Conservation (phyloP, 30 jellyfish, hydroid and myxozoan species). For the Chrysaora quinquecirrha region DNA sequence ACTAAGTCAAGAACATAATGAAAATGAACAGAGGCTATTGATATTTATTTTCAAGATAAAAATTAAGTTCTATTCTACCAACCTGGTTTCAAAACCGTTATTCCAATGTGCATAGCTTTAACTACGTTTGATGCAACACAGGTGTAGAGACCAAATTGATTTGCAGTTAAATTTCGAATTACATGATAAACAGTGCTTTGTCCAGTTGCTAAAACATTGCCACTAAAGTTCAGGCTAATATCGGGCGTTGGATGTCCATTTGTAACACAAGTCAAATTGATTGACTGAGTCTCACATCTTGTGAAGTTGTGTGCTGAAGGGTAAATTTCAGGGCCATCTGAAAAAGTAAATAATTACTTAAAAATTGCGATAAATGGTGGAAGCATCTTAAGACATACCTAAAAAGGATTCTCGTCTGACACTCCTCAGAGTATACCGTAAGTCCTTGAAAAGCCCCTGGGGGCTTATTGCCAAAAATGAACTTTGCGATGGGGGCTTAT, state of each 20-base stretch:
- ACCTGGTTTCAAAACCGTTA: background rate
- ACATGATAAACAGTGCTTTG: background rate
- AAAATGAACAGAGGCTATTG: background rate
- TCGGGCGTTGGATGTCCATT: background rate
- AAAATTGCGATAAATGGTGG: too few relatives aligned
- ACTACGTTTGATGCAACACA: background rate
- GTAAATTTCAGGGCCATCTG: conserved; percentile 13
- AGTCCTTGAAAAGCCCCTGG: too few relatives aligned
- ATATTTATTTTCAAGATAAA: background rate
- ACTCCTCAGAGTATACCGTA: too few relatives aligned
- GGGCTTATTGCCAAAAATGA: too few relatives aligned
- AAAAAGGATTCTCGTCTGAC: too few relatives aligned
- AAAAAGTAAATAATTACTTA: too few relatives aligned
- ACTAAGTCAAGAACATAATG: background rate
- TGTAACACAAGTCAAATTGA: background rate
- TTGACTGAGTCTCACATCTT: background rate
- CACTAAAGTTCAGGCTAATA: background rate
- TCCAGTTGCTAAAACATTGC: background rate
- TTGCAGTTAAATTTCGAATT: background rate
- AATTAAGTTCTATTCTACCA: background rate
- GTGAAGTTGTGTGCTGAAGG: background rate
- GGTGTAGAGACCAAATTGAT: background rate
- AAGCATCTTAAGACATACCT: too few relatives aligned
- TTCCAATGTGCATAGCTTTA: background rate
- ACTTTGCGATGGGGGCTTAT: too few relatives aligned